These are phyloP conservation scores for Drosophila cracens DNA, from an alignment of 2,888 invertebrate genomes.

Conservation along the genomic window DNA sequence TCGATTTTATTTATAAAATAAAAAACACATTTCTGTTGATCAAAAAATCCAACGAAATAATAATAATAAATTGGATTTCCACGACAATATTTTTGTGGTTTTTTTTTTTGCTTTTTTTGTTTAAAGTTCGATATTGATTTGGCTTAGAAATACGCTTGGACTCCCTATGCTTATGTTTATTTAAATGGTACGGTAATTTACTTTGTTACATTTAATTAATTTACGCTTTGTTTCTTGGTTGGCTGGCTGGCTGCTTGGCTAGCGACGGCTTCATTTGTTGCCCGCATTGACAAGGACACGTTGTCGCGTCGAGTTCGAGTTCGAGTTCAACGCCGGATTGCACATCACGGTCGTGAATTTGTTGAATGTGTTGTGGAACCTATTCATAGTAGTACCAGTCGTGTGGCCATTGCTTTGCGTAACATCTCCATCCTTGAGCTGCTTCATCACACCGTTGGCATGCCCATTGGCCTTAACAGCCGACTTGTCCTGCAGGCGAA, in stretches of 20 bases:
- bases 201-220: constrained; percentile 73
- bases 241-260: constrained; percentile 56
- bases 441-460: constrained; percentile 70
- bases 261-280: constrained; percentile 66
- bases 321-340: constrained; percentile 67
- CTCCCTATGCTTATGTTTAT: constrained; percentile 76
- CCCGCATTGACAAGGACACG: constrained; percentile 81
- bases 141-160: constrained; percentile 71
- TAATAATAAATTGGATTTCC: constrained; percentile 53
- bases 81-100: constrained; percentile 44
- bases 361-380: constrained; percentile 75
- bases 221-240: constrained; percentile 75
- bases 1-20: constrained; percentile 77
- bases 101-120: constrained; percentile 14
- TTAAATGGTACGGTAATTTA: constrained; percentile 71
- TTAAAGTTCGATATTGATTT: constrained; percentile 48
- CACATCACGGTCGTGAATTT: constrained; percentile 76
- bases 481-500: constrained; percentile 64
- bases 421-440: constrained; percentile 60
- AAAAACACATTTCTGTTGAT: constrained; percentile 74
- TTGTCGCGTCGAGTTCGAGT: constrained; percentile 81
- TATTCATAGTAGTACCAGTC: constrained; percentile 58
- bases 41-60: constrained; percentile 73
- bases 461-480: constrained; percentile 79
- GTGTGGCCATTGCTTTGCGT: constrained; percentile 64